Base-by-base conservation (phyloP, 2,113 vertebrate species). In the Coryphaenoides rupestris region DNA sequence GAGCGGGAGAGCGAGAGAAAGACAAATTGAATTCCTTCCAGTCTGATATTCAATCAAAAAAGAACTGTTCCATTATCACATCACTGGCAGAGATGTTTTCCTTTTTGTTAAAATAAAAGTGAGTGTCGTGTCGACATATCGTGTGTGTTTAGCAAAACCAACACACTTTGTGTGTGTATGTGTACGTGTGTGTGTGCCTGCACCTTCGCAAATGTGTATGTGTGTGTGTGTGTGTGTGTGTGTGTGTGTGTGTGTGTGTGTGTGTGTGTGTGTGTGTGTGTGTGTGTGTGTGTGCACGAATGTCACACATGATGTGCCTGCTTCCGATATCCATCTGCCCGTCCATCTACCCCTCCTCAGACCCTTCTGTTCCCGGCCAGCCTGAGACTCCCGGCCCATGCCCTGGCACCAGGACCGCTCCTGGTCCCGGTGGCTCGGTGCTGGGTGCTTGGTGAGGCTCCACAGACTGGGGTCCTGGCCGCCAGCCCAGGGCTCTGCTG, bases 11-110 rank as follows among this genome's bases (percentile, higher is more conserved):
- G 23, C 70, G n/a, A n/a, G n/a, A n/a, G 71, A 45, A 45, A 81
- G 81, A 76, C 77, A 84, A 50, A 50, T 50, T 50, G 47, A 50
- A 50, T 17, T n/a, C 15, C 47, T 50, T 50, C 47, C 33, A 5
- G 9, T 50, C 15, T n/a, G 47, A 5, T n/a, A n/a, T 2, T 50
- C 47, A 50, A 50, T 50, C 15, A 50, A 50, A 50, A 50, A 50
- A 50, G 2, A 50, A 17, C 15, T n/a, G n/a, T 17, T 50, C 47
- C 47, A 50, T 17, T 50, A 4, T 50, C 47, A 4, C 13, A 45
- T 45, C 40, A 45, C 13, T n/a, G 49, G 16, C 1, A n/a, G 49
- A 14, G 49, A 52, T 14, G 5, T 52, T 40, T 40, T 40, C 33
- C 9, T 40, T 40, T 40, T 40, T 40, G 33, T 40, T 40, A 40